Conservation (phyloP, 1,140 invertebrate genomes). For the Delia radicum region DNA sequence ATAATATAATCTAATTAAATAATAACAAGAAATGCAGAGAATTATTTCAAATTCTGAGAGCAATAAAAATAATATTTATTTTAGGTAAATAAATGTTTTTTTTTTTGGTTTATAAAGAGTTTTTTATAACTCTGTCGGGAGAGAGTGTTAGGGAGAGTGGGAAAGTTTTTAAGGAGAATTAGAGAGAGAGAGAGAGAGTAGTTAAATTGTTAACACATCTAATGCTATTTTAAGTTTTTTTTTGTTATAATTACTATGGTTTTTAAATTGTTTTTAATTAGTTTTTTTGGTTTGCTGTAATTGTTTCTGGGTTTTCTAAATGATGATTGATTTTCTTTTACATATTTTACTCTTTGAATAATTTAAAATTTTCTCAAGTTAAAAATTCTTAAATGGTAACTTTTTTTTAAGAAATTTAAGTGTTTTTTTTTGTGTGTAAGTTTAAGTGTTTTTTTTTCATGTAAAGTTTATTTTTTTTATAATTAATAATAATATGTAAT, state of each 20-base stretch:
- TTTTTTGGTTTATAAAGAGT: background rate
- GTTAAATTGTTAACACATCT: slow-evolving; percentile 1
- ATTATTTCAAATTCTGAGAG: background rate
- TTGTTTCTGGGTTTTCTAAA: background rate
- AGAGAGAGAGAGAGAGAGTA: background rate
- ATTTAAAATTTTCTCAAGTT: slow-evolving; percentile 13
- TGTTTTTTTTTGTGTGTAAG: background rate
- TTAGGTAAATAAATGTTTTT: background rate
- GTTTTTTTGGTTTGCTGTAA: slow-evolving; percentile 20
- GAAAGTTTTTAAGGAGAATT: no score
- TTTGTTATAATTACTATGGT: background rate
- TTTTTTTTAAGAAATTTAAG: background rate
- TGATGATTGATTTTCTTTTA: background rate
- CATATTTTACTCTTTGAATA: slow-evolving; percentile 1
- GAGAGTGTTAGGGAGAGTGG: background rate
- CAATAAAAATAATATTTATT: no score
- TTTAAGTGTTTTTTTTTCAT: slow-evolving; percentile 2
- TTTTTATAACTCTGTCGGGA: background rate
- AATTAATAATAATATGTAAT: slow-evolving; percentile 35
- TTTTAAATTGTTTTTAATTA: background rate
- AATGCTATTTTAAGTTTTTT: background rate
- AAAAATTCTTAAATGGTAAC: slow-evolving; percentile 8
- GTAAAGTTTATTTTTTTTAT: background rate
- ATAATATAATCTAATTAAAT: background rate
- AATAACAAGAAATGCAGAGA: background rate